Evolutionary conservation across 2,797 vertebrate genomes (phyloP), one percentile per base, ranked within the genome.

Genomic region (Onychomys torridus): DNA sequence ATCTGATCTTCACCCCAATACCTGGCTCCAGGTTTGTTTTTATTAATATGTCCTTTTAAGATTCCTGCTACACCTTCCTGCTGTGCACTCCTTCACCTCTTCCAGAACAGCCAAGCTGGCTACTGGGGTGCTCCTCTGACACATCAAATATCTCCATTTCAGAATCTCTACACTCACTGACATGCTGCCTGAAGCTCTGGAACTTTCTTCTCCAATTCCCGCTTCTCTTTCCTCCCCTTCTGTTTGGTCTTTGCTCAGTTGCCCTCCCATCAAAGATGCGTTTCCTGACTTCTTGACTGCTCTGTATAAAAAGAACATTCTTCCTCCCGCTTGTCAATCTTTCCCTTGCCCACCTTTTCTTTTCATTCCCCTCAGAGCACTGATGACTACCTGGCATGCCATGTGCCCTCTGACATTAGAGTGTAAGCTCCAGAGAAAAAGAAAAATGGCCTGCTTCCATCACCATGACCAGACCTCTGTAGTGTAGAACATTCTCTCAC

Each of bases 171-270:
- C 6, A 37, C 46, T 67, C 93, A 84, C 14, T 40, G 29, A 6
- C 46, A 71, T 75, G 67, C 21, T 13, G 12, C 1, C 49, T 87
- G 52, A 40, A 59, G 67, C 61, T 57, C 77, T 84, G 13, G 14
- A 61, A 13, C 73, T 76, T 37, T 7, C 69, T 81, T 83, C 69
- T 65, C 40, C 40, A 12, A 46, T 52, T 5, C 23, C 81, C 61
- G 25, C 32, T 40, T n/a, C 9, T 84, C 67, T 37, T 29, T 89
- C 87, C 13, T 91, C 49, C 73, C 65, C 43, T 81, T 95, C 43
- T 21, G 32, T 86, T 61, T 93, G 23, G 14, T 75, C 61, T 89
- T 69, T 83, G 79, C 43, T 94, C 81, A 92, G 25, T 76, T 57
- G 77, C 16, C 13, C 9, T 5, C n/a, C 91, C 63, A 25, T 46